Conservation (phyloP, 2,888 invertebrate species). For the Apeira syringaria region DNA sequence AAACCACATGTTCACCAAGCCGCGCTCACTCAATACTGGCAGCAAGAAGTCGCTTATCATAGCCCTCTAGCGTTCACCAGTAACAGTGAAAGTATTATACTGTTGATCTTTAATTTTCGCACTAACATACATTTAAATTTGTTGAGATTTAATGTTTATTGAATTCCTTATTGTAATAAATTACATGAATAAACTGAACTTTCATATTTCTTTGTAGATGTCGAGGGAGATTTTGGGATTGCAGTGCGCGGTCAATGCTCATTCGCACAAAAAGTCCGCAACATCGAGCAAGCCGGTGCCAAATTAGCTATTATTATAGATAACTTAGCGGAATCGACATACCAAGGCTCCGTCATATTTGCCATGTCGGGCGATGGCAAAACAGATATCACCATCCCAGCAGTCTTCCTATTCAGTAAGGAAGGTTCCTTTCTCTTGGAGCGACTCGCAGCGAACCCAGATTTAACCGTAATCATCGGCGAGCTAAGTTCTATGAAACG, state of each 20-base stretch:
- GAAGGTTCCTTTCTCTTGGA: constrained; percentile 89
- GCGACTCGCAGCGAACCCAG: constrained; percentile 81
- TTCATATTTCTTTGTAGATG: constrained; percentile 35
- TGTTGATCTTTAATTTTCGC: too few relatives aligned
- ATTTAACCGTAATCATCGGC: constrained; percentile 79
- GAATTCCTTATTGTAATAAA: too few relatives aligned
- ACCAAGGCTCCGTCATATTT: constrained; percentile 92
- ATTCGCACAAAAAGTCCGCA: constrained; percentile 96
- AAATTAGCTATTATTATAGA: constrained; percentile 93
- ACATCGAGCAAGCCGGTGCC: constrained; percentile 92
- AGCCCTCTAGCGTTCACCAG: too few relatives aligned
- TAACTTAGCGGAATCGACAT: constrained; percentile 90
- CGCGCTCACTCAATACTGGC: too few relatives aligned
- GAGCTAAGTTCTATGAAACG: constrained; percentile 68
- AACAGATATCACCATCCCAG: constrained; percentile 93
- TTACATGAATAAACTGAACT: too few relatives aligned
- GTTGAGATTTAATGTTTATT: too few relatives aligned
- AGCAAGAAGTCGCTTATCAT: too few relatives aligned
- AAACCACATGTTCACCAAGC: too few relatives aligned
- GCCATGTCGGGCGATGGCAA: constrained; percentile 98
- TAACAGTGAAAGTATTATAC: too few relatives aligned
- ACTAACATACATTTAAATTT: too few relatives aligned
- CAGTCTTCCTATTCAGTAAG: constrained; percentile 93
- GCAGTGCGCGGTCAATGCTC: constrained; percentile 96
- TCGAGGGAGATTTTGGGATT: constrained; percentile 91